A percentile compares a stretch with the other conserved stretches of the same genome.
Conservation (phyloP, 2,888 invertebrate genomes). For the Drosophila emarginata region DNA sequence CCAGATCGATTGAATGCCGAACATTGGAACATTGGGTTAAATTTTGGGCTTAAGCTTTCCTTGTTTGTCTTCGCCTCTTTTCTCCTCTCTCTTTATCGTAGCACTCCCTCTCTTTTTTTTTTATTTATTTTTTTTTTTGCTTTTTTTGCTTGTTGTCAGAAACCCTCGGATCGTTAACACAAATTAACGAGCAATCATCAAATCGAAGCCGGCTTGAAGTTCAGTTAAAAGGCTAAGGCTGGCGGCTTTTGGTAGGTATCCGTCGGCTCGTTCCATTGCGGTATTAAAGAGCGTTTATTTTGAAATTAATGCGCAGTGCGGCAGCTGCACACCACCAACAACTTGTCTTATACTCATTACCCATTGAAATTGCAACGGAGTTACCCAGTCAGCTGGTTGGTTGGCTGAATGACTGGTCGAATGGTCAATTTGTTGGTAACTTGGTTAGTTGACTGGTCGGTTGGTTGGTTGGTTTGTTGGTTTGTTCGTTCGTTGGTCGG, state of each 20-base stretch:
- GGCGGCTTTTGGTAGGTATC: too few species aligned
- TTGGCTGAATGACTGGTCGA: neutral
- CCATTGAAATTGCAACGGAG: slow-evolving; percentile 68
- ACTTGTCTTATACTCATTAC: slow-evolving; percentile 73
- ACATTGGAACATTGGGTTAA: slow-evolving; percentile 33
- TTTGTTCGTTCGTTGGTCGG: slow-evolving; percentile 23
- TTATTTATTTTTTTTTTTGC: neutral
- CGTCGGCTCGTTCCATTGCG: slow-evolving; percentile 26
- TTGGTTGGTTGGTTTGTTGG: slow-evolving; percentile 19
- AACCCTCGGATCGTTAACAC: slow-evolving; percentile 69
- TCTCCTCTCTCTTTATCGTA: neutral
- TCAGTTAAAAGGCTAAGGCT: too few species aligned
- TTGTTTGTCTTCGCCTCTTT: slow-evolving; percentile 68
- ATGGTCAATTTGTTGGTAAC: slow-evolving; percentile 9
- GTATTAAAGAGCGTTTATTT: slow-evolving; percentile 68
- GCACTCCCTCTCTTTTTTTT: neutral
- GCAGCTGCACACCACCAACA: slow-evolving; percentile 54
- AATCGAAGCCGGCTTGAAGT: slow-evolving; percentile 60
- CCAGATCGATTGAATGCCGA: slow-evolving; percentile 64
- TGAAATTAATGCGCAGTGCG: slow-evolving; percentile 63
- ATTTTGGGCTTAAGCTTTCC: slow-evolving; percentile 50
- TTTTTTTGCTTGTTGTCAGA: neutral
- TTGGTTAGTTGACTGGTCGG: slow-evolving; percentile 21
- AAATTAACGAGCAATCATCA: slow-evolving; percentile 79
- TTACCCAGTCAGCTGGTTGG: slow-evolving; percentile 28